These are phyloP conservation scores for Anguilla anguilla DNA, from an alignment of 2,797 vertebrate species.

Conservation along the genomic window DNA sequence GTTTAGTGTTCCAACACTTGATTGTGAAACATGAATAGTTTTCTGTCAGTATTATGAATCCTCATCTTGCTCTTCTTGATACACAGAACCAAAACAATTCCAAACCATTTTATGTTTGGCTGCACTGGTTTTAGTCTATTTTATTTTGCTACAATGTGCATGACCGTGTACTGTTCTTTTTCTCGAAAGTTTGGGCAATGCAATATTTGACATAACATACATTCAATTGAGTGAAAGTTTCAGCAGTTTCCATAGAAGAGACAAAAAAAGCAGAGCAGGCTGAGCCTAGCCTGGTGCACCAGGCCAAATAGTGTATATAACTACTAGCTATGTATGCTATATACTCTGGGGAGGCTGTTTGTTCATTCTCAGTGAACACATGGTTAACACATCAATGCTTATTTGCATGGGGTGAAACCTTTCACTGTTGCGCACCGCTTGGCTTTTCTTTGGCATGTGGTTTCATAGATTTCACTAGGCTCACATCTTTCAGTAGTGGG, in stretches of 20 bases:
- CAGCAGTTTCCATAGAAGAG: background rate
- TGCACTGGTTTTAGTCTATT: background rate
- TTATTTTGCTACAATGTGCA: background rate
- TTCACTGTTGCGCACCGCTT: background rate
- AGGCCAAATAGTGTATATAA: too few relatives aligned
- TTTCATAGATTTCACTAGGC: background rate
- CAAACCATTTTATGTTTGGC: background rate
- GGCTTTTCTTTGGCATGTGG: background rate
- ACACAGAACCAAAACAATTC: background rate
- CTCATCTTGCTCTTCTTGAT: background rate
- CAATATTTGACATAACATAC: background rate
- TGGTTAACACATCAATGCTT: background rate
- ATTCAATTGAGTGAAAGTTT: background rate
- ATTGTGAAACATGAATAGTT: background rate
- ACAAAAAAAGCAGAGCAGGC: background rate
- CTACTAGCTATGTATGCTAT: too few relatives aligned
- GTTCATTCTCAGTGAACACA: background rate
- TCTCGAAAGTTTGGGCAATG: background rate
- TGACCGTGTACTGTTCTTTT: background rate
- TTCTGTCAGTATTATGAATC: background rate
- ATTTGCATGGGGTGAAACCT: background rate
- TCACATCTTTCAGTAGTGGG: background rate
- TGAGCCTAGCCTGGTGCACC: background rate
- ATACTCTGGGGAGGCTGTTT: background rate
- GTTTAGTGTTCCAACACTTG: background rate